Evolutionary conservation across 1,140 invertebrate species (phyloP).

Genomic region (Trichogramma pretiosum): DNA sequence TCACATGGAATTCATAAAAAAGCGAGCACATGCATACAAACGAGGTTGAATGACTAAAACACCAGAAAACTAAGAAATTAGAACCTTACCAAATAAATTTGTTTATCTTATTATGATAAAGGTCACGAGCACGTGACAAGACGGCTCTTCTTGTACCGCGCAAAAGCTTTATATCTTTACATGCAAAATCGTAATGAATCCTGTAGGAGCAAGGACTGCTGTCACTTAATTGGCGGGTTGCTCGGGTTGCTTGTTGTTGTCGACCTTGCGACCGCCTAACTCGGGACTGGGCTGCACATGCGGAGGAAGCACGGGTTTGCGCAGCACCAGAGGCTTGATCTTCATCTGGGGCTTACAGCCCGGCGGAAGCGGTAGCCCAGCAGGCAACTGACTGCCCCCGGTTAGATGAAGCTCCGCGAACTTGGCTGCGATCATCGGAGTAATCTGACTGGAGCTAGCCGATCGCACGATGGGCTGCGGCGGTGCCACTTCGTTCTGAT

Average conservation of each 20-base stretch:
- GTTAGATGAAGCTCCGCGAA: constrained; percentile 53
- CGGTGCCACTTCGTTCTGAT: constrained; percentile 25
- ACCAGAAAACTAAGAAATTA: no score
- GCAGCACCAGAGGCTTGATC: constrained; percentile 63
- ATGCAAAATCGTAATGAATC: no score
- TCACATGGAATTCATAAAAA: no score
- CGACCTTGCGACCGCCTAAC: constrained; percentile 38
- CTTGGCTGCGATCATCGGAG: constrained; percentile 49
- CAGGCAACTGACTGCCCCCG: constrained; percentile 38
- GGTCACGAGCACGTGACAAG: neutral
- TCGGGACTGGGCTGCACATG: constrained; percentile 41
- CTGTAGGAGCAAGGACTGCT: no score
- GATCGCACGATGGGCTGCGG: constrained; percentile 40
- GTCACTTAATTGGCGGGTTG: constrained; percentile 20
- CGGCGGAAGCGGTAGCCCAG: constrained; percentile 28
- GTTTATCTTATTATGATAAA: neutral
- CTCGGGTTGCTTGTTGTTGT: constrained; percentile 41
- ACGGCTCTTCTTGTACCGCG: no score
- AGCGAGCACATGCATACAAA: no score
- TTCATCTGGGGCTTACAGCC: constrained; percentile 64
- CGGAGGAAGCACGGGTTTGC: constrained; percentile 54
- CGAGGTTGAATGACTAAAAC: no score
- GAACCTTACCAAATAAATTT: neutral
- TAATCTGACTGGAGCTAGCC: constrained; percentile 39
- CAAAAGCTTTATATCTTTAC: no score